These are phyloP conservation scores for Hirudinaria manillensis DNA, from an alignment of 2,888 invertebrate genomes.

Conservation along the genomic window DNA sequence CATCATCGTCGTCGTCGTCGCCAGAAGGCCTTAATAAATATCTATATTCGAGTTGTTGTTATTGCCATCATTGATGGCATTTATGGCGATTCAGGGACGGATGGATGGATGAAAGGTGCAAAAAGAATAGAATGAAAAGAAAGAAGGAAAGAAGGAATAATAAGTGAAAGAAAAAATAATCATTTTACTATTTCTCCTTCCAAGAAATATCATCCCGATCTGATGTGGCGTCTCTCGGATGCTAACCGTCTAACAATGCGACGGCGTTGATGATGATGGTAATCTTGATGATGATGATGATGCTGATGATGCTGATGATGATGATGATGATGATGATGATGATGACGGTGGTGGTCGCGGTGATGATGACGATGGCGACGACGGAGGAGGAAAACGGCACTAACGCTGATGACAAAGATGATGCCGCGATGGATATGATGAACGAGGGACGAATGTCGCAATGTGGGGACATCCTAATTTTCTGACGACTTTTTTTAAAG, in stretches of 20 bases:
- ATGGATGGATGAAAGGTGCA: not conserved
- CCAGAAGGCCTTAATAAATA: not conserved
- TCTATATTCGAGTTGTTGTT: not conserved
- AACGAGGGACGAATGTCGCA: not conserved
- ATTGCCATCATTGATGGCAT: not conserved
- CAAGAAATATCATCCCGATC: no score
- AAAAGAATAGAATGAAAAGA: not conserved
- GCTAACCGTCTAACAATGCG: not conserved
- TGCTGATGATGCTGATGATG: constrained; percentile 29
- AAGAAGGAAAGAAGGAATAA: not conserved
- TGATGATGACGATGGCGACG: constrained; percentile 3
- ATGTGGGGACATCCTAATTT: no score
- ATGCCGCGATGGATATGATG: not conserved
- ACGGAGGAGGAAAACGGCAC: not conserved
- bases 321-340: constrained; percentile 33
- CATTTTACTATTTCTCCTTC: no score
- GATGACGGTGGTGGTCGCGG: constrained; percentile 13
- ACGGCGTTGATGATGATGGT: constrained; percentile 27
- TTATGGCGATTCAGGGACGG: not conserved
- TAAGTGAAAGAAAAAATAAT: no score
- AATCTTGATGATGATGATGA: constrained; percentile 24
- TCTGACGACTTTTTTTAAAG: not conserved
- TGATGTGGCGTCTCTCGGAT: no score
- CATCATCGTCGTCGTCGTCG: constrained; percentile 12
- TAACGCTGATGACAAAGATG: constrained; percentile 19